Evolutionary conservation across 2,888 invertebrate species (phyloP).

Genomic region (Hirtodrosophila confusa): DNA sequence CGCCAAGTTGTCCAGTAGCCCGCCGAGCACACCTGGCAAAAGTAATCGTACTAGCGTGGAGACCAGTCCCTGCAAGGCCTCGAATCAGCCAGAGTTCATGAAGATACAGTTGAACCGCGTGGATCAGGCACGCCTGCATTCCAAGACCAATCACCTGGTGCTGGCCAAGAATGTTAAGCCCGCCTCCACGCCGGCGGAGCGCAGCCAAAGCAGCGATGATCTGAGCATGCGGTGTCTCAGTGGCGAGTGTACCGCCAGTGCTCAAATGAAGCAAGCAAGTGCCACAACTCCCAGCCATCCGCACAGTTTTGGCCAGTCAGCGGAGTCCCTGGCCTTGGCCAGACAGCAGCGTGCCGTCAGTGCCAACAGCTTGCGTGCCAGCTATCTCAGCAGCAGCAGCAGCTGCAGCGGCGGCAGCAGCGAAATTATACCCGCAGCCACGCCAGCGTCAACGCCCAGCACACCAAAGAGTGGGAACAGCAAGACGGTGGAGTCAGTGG

Average conservation of each 20-base stretch:
- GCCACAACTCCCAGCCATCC: slow-evolving; percentile 17
- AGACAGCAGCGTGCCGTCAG: slow-evolving; percentile 68
- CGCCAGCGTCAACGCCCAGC: slow-evolving; percentile 56
- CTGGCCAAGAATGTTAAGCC: slow-evolving; percentile 86
- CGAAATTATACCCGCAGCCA: slow-evolving; percentile 46
- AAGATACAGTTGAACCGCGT: slow-evolving; percentile 90
- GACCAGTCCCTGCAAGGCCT: background rate
- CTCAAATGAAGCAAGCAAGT: slow-evolving; percentile 54
- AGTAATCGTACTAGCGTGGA: slow-evolving; percentile 65
- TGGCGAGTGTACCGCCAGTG: slow-evolving; percentile 83
- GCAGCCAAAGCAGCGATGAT: slow-evolving; percentile 76
- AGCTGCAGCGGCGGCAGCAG: slow-evolving; percentile 42
- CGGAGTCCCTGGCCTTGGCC: slow-evolving; percentile 49
- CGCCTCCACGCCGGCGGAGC: slow-evolving; percentile 53
- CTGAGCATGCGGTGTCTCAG: slow-evolving; percentile 83
- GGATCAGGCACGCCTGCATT: slow-evolving; percentile 86
- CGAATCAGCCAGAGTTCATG: slow-evolving; percentile 88
- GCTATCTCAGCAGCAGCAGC: slow-evolving; percentile 48
- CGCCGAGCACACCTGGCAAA: slow-evolving; percentile 57
- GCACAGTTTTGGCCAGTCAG: slow-evolving; percentile 49
- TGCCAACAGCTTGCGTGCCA: slow-evolving; percentile 55
- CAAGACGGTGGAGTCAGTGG: slow-evolving; percentile 1
- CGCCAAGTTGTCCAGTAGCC: slow-evolving; percentile 50
- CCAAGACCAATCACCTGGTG: slow-evolving; percentile 86
- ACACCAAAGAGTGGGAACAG: slow-evolving; percentile 37